phyloP scores from a whole-genome alignment of 1,140 invertebrate species.

The Brachionus rubens region DNA sequence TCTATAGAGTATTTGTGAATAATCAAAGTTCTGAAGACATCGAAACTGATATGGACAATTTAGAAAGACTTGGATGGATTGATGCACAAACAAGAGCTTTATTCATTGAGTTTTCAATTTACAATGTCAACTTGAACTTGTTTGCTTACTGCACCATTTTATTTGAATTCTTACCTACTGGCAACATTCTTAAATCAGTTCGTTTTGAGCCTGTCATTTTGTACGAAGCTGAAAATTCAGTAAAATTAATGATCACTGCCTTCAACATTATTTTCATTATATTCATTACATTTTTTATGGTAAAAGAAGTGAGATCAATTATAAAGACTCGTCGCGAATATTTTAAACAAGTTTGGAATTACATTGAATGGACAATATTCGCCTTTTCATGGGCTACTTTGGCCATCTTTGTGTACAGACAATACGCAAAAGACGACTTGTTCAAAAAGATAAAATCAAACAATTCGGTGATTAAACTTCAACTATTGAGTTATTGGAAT shows the following conservation, averaged over 20 bases:
- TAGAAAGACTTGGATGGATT: not conserved
- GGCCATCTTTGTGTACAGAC: too few relatives aligned
- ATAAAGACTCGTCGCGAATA: too few relatives aligned
- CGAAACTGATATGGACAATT: not conserved
- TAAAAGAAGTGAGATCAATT: not conserved
- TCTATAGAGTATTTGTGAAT: not conserved
- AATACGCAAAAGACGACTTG: too few relatives aligned
- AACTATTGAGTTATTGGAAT: slow-evolving; percentile 14
- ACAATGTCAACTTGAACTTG: slow-evolving; percentile 48
- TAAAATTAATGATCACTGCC: slow-evolving; percentile 53
- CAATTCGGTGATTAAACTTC: slow-evolving; percentile 57
- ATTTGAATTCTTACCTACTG: too few relatives aligned
- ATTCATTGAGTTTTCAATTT: slow-evolving; percentile 2
- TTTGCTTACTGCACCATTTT: too few relatives aligned
- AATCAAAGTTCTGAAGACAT: not conserved
- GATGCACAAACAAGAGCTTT: not conserved
- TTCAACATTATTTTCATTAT: slow-evolving; percentile 58
- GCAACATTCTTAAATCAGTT: slow-evolving; percentile 61
- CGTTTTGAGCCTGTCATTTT: slow-evolving; percentile 59
- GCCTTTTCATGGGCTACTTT: too few relatives aligned
- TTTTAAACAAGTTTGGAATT: too few relatives aligned
- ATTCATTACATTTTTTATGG: slow-evolving; percentile 63
- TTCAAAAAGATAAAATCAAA: too few relatives aligned
- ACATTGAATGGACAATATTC: too few relatives aligned
- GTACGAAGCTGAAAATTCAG: slow-evolving; percentile 53